phyloP scores from a whole-genome alignment of 2,797 vertebrate species.

The Pogonophryne albipinna region DNA sequence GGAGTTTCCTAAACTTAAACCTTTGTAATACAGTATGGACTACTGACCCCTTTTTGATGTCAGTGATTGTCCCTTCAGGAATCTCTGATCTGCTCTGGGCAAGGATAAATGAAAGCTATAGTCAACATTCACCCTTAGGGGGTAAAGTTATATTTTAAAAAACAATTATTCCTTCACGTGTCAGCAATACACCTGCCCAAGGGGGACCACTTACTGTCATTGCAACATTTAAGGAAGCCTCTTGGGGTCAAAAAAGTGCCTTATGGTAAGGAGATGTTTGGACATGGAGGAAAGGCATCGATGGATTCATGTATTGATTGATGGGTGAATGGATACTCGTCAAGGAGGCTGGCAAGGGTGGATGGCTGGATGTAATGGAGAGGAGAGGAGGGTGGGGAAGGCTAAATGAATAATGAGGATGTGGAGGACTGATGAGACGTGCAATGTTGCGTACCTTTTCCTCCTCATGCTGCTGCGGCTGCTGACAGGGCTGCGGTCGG shows the following conservation, averaged over 20 bases:
- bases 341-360: conserved; percentile 43
- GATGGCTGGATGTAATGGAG: conserved; percentile 13
- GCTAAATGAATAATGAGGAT: conserved; percentile 78
- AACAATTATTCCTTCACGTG: conserved; percentile 1
- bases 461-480: conserved; percentile 57
- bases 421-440: conserved; percentile 56
- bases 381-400: conserved; percentile 6
- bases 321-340: conserved; percentile 31
- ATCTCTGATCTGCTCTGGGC: background rate
- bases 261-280: conserved; percentile 29
- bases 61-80: background rate
- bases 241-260: conserved; percentile 30
- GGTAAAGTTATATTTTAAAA: background rate
- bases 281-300: conserved; percentile 16
- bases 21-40: conserved; percentile 19
- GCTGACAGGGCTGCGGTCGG: conserved; percentile 65
- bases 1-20: conserved; percentile 48
- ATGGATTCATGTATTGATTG: conserved; percentile 34
- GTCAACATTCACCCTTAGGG: conserved; percentile 10
- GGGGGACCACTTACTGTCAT: background rate
- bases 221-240: conserved; percentile 31
- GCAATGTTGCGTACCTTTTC: conserved; percentile 68
- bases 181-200: background rate
- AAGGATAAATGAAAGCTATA: background rate
- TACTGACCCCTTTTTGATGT: conserved; percentile 24